A percentile compares a stretch with the other conserved stretches of the same genome.
Evolutionary conservation across 2,113 vertebrate species (phyloP).

Genomic region (Garra rufa): DNA sequence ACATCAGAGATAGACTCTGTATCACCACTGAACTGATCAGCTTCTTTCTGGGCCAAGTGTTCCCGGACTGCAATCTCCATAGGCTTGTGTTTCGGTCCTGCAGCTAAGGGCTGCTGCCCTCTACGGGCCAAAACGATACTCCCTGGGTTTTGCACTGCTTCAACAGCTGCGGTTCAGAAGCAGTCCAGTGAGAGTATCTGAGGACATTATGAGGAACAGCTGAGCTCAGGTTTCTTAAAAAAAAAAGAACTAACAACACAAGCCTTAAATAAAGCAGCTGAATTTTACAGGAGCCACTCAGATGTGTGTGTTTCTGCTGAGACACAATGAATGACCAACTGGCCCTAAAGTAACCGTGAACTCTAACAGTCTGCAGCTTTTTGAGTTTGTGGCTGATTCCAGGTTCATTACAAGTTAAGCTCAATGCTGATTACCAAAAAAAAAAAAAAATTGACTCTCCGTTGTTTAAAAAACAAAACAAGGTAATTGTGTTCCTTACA

Average conservation of each 20-base stretch:
- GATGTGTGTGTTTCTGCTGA: background rate
- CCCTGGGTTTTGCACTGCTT: background rate
- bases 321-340: background rate
- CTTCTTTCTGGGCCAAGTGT: background rate
- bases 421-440: background rate
- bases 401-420: background rate
- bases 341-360: background rate
- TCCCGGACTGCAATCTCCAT: background rate
- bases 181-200: background rate
- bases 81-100: background rate
- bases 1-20: background rate
- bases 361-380: background rate
- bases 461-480: too few relatives aligned
- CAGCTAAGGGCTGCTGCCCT: conserved; percentile 2
- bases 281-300: background rate
- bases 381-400: background rate
- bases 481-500: background rate
- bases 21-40: too few relatives aligned
- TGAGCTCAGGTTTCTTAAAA: conserved; percentile 33
- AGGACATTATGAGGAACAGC: background rate
- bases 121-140: background rate
- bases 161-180: background rate
- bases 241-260: background rate
- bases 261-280: conserved; percentile 28
- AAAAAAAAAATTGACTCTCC: background rate